phyloP scores from a whole-genome alignment of 2,113 vertebrate genomes.

The Scopus umbretta region DNA sequence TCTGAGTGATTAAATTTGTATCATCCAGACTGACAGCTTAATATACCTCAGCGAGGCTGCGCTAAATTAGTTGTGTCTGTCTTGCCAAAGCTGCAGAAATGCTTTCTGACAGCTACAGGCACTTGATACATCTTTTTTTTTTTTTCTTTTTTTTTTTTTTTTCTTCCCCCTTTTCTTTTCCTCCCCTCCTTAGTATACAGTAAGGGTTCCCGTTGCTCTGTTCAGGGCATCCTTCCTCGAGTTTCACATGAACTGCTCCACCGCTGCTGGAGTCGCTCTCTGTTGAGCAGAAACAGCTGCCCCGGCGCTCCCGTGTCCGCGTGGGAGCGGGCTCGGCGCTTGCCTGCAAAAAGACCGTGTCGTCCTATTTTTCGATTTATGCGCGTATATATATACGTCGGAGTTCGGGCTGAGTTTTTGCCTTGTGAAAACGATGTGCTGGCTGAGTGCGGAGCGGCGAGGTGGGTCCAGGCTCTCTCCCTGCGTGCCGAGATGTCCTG shows the following conservation, averaged over 20 bases:
- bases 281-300: neutral
- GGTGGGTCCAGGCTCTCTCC: neutral
- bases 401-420: neutral
- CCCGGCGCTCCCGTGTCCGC: neutral
- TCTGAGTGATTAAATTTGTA: conserved; percentile 43
- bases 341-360: rapidly evolving
- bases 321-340: rapidly evolving
- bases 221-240: neutral
- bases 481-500: neutral
- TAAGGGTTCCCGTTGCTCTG: neutral
- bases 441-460: neutral
- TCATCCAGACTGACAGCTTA: conserved; percentile 62
- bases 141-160: no score
- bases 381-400: rapidly evolving
- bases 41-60: neutral
- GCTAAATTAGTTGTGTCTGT: conserved; percentile 63
- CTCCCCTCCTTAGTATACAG: neutral
- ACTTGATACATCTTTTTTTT: neutral
- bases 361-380: rapidly evolving
- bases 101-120: conserved; percentile 49
- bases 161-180: no score
- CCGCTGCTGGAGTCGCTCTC: neutral
- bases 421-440: neutral
- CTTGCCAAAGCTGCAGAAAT: conserved; percentile 49
- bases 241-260: neutral